Evolutionary conservation across 2,113 vertebrate species (phyloP).

Genomic region (Cheirogaleus medius): DNA sequence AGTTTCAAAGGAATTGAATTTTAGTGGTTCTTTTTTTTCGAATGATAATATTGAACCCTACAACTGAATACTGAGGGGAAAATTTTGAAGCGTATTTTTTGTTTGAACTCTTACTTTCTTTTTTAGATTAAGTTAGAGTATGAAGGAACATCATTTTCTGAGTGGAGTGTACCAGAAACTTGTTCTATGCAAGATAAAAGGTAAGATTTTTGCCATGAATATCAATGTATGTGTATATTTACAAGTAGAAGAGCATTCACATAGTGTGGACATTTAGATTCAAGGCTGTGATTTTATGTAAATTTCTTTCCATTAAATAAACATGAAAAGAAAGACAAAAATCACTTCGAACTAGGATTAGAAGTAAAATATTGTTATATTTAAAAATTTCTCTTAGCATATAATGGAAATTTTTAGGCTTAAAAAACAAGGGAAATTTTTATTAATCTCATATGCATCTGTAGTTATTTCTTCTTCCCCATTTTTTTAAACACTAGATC

Average conservation of each 20-base stretch:
- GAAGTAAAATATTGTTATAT: background rate
- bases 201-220: slow-evolving; percentile 49
- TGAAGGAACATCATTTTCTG: slow-evolving; percentile 61
- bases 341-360: background rate
- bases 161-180: slow-evolving; percentile 26
- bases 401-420: background rate
- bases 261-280: background rate
- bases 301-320: slow-evolving; percentile 22
- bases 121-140: slow-evolving; percentile 76
- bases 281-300: background rate
- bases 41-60: background rate
- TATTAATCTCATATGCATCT: background rate
- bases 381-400: background rate
- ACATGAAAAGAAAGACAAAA: slow-evolving; percentile 31
- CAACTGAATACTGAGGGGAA: background rate
- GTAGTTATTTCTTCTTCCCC: background rate
- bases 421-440: background rate
- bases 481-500: slow-evolving; percentile 40
- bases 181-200: slow-evolving; percentile 37
- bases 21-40: slow-evolving; percentile 21
- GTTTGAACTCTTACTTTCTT: slow-evolving; percentile 26
- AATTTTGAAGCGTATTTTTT: background rate
- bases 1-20: slow-evolving; percentile 20
- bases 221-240: background rate
- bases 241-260: background rate